phyloP scores from a whole-genome alignment of 2,797 vertebrate species.

The Margarornis squamiger region DNA sequence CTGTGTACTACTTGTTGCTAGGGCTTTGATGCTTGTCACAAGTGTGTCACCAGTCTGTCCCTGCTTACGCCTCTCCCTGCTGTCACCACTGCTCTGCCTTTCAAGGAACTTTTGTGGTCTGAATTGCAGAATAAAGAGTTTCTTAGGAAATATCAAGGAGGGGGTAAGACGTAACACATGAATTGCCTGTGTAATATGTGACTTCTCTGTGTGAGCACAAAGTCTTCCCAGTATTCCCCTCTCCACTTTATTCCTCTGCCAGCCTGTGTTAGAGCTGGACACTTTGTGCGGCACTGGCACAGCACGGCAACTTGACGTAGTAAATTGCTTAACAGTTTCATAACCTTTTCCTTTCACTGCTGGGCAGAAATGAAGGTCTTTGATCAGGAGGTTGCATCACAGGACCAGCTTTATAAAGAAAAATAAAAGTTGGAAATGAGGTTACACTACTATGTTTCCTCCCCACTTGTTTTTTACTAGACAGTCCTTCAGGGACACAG shows the following conservation, averaged over 20 bases:
- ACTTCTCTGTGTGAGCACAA: background rate
- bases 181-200: background rate
- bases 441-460: background rate
- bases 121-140: background rate
- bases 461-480: background rate
- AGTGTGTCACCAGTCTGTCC: background rate
- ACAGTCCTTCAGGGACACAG: background rate
- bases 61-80: background rate
- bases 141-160: conserved; percentile 20
- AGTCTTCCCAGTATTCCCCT: conserved; percentile 4
- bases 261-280: background rate
- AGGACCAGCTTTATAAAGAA: background rate
- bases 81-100: conserved; percentile 34
- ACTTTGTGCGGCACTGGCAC: conserved; percentile 44
- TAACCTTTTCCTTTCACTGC: conserved; percentile 3
- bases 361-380: background rate
- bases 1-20: conserved; percentile 36
- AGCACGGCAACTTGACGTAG: background rate
- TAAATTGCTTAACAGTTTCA: conserved; percentile 32
- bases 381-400: background rate
- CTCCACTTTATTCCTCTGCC: background rate
- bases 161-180: background rate
- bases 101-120: conserved; percentile 38
- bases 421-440: background rate
- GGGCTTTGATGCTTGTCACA: background rate